Percentiles rank a stretch among this genome's conserved stretches.
phyloP scores from a whole-genome alignment of 2,113 vertebrate genomes.

The Clarias macrocephalus region DNA sequence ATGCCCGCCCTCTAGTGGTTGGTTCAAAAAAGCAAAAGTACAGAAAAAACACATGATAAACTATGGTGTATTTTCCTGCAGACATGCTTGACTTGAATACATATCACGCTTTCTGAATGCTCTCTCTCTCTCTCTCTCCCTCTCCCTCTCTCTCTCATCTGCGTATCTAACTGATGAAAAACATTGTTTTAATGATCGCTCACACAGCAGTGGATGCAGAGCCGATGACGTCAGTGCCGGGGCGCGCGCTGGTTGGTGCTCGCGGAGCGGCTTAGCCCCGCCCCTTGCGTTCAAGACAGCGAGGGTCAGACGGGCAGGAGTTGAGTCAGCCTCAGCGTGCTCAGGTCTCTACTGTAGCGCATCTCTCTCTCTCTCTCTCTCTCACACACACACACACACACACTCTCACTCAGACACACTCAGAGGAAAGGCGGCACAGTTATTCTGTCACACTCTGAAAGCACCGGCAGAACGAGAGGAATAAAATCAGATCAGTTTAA shows the following conservation, averaged over 20 bases:
- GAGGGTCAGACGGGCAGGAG: conserved; percentile 28
- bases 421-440: not conserved
- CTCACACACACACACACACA: not conserved
- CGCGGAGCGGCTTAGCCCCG: conserved; percentile 30
- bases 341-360: not conserved
- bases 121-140: too few relatives aligned
- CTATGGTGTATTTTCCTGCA: not conserved
- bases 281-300: conserved; percentile 38
- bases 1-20: not conserved
- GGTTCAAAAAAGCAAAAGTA: not conserved
- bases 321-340: conserved; percentile 20
- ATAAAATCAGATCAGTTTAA: not conserved
- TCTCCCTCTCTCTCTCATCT: not conserved
- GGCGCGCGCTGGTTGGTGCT: conserved; percentile 53
- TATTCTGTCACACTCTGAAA: not conserved
- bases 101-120: not conserved
- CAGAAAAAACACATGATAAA: not conserved
- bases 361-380: not conserved
- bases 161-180: not conserved
- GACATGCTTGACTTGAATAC: not conserved
- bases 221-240: conserved; percentile 70
- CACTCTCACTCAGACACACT: too few relatives aligned
- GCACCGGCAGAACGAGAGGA: not conserved
- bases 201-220: conserved; percentile 55
- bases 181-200: not conserved